phyloP scores from a whole-genome alignment of 2,888 invertebrate species.

The Zelleria hepariella region DNA sequence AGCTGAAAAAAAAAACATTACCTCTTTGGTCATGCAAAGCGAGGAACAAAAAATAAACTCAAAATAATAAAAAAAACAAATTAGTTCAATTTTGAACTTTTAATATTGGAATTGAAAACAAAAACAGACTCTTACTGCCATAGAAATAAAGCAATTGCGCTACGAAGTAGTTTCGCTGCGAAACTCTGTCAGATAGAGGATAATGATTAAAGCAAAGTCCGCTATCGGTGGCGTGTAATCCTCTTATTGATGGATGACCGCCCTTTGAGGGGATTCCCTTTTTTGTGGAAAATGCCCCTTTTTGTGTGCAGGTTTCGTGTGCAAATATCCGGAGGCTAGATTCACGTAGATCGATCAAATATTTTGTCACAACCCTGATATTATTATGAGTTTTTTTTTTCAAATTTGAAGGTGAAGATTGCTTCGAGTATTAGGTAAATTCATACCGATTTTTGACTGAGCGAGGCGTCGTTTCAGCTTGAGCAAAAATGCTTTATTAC shows the following conservation, averaged over 20 bases:
- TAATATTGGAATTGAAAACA: neutral
- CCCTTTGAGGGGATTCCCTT: conserved; percentile 34
- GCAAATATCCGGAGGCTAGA: neutral
- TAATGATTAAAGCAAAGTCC: conserved; percentile 47
- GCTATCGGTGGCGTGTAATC: conserved; percentile 33
- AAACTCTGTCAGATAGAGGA: conserved; percentile 6
- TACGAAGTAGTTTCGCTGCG: neutral
- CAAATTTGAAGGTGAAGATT: too few species aligned
- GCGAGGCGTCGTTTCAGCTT: too few species aligned
- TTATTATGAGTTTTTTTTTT: too few species aligned
- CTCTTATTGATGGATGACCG: conserved; percentile 56
- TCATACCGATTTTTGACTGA: too few species aligned
- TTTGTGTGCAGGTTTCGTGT: neutral
- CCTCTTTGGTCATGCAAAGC: neutral
- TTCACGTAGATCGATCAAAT: neutral
- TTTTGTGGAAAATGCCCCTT: conserved; percentile 40
- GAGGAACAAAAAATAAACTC: too few species aligned
- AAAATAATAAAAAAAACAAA: neutral
- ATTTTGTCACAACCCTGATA: too few species aligned
- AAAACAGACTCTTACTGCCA: neutral
- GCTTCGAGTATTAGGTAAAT: too few species aligned
- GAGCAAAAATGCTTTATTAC: too few species aligned
- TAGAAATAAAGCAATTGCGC: neutral
- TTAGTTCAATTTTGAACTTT: neutral
- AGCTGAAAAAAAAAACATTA: neutral